Conservation (phyloP, 2,888 invertebrate species). For the Dascillus cervinus region DNA sequence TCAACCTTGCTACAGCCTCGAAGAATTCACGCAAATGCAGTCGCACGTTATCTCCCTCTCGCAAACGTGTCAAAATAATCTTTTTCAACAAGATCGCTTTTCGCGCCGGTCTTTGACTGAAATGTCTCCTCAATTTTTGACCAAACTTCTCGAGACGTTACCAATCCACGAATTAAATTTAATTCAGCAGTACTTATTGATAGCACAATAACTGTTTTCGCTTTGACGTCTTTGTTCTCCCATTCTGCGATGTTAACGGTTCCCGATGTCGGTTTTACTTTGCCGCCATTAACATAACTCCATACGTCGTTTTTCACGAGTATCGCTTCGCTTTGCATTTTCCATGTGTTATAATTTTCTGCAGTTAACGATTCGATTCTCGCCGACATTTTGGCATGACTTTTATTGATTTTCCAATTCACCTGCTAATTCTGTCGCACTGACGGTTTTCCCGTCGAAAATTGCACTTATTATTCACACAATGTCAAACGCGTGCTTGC, state of each 20-base stretch:
- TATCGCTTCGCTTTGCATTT: conserved; percentile 1
- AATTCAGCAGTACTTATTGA: conserved; percentile 25
- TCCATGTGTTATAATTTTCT: not conserved
- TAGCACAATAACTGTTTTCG: conserved; percentile 20
- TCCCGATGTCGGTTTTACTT: not conserved
- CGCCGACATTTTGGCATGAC: too few relatives aligned
- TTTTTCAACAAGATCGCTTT: conserved; percentile 37
- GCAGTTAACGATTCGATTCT: not conserved
- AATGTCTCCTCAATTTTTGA: conserved; percentile 29
- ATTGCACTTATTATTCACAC: too few relatives aligned
- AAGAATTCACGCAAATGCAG: conserved; percentile 33
- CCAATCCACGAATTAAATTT: conserved; percentile 27
- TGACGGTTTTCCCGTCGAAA: too few relatives aligned
- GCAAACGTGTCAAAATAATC: conserved; percentile 30
- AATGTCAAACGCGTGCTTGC: too few relatives aligned
- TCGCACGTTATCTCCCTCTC: conserved; percentile 26
- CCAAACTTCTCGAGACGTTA: conserved; percentile 33
- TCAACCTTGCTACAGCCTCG: conserved; percentile 31
- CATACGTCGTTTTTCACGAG: conserved; percentile 1
- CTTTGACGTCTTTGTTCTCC: conserved; percentile 10
- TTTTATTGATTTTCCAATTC: too few relatives aligned
- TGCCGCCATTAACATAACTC: not conserved
- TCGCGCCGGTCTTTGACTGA: conserved; percentile 32
- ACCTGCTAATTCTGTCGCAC: too few relatives aligned
- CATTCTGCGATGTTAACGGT: too few relatives aligned